These are phyloP conservation scores for Pseudoips prasinana DNA, from an alignment of 2,888 invertebrate genomes.

Conservation along the genomic window DNA sequence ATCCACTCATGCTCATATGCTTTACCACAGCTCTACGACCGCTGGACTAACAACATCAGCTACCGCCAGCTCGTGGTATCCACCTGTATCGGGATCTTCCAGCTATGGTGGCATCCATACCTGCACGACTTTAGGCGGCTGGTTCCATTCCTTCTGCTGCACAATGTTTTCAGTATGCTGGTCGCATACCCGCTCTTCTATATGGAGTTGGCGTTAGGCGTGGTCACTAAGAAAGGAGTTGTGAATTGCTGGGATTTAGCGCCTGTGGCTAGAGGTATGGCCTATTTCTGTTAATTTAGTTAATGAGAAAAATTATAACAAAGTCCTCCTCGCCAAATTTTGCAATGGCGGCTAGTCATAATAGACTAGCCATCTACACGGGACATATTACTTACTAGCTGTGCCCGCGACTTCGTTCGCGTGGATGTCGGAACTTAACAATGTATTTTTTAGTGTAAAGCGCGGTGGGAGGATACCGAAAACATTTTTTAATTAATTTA, in stretches of 20 bases:
- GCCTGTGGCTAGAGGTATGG: constrained; percentile 63
- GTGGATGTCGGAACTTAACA: no score
- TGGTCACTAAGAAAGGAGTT: constrained; percentile 65
- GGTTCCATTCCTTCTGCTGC: constrained; percentile 65
- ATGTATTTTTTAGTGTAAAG: no score
- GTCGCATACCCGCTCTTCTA: constrained; percentile 70
- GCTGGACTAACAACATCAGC: constrained; percentile 71
- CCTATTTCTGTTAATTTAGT: no score
- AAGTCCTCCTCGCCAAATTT: no score
- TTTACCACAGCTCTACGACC: constrained; percentile 48
- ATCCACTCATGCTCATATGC: neutral
- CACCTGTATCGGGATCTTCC: constrained; percentile 63
- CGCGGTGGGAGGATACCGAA: no score
- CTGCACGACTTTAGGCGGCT: constrained; percentile 53
- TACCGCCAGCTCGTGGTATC: constrained; percentile 68
- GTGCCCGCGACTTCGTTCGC: no score
- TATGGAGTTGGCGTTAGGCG: constrained; percentile 66
- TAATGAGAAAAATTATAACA: no score
- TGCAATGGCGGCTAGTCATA: no score
- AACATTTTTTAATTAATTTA: no score
- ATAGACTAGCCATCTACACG: no score
- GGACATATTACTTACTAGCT: no score
- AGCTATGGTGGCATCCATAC: constrained; percentile 74
- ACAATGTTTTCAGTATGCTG: constrained; percentile 64
- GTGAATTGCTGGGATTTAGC: constrained; percentile 70